Base-by-base conservation (phyloP, 1,140 invertebrate species). In the Drosophila busckii region DNA sequence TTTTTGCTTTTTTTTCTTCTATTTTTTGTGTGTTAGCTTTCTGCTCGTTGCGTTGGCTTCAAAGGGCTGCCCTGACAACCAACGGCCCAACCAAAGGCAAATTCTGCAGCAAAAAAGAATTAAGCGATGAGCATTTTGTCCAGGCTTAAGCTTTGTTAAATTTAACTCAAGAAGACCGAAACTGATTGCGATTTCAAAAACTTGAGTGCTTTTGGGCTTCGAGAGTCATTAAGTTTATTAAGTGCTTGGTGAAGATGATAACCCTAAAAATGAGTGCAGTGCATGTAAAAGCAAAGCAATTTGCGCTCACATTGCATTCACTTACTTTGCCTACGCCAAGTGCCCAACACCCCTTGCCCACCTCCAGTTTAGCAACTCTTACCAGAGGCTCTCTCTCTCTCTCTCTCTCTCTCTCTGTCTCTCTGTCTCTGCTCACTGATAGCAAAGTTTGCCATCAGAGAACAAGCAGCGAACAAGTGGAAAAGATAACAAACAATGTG, bases 201-300 rank as follows among this genome's bases (percentile, higher is more conserved):
- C n/a, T n/a, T n/a, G n/a, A n/a, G n/a, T n/a, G n/a, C n/a, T n/a
- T n/a, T n/a, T n/a, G n/a, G 48, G 70, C 46, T 68, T 75, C 58
- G 53, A 73, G 61, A 78, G 71, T 78, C 71, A 78, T 76, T 76
- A 78, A 71, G 71, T 70, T 78, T 76, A 78, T 76, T 76, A 76
- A 76, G 71, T 78, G 70, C 65, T 28, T n/a, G 41, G 48, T 56
- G 67, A 61, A 76, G 71, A 76, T n/a, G n/a, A n/a, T 76, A 76
- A 78, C 53, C 71, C 56, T n/a, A n/a, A 54, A 70, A 76, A 78
- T 76, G 62, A 76, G 67, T 76, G 70, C 70, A 78, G n/a, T 66
- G 71, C 71, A 70, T 70, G 71, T 46, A 66, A 78, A 38, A 34
- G 37, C 50, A 65, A 46, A 49, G 71, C 70, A 66, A 66, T 78